Percentiles rank a stretch among this genome's conserved stretches.
phyloP scores from a whole-genome alignment of 2,888 invertebrate genomes.

The Diplolepis rosae region DNA sequence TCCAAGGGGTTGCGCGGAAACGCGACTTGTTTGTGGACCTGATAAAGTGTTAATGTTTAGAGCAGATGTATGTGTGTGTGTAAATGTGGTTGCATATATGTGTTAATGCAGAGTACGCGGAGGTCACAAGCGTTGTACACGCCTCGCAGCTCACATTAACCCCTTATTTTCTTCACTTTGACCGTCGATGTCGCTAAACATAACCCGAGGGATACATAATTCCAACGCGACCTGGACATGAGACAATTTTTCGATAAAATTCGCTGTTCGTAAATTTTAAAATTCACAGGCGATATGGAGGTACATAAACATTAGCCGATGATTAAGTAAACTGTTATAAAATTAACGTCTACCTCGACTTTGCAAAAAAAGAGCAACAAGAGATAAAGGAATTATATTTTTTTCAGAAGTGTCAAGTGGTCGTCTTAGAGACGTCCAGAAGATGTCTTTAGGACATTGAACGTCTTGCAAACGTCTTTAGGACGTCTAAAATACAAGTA shows the following conservation, averaged over 20 bases:
- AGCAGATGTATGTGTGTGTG: neutral
- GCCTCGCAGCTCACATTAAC: slow-evolving; percentile 48
- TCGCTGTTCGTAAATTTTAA: slow-evolving; percentile 13
- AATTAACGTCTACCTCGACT: neutral
- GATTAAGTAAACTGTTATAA: neutral
- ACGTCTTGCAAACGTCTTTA: too few relatives aligned
- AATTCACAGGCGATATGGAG: neutral
- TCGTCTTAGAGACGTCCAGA: too few relatives aligned
- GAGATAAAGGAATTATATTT: neutral
- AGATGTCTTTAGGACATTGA: too few relatives aligned
- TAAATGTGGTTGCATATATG: neutral
- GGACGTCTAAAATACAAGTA: too few relatives aligned
- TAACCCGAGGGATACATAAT: slow-evolving; percentile 46
- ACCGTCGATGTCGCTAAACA: slow-evolving; percentile 63
- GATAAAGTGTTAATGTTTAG: slow-evolving; percentile 1
- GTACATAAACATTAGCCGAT: neutral
- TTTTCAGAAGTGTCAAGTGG: neutral
- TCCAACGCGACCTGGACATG: slow-evolving; percentile 30
- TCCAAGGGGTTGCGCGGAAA: slow-evolving; percentile 2
- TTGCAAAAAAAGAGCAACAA: neutral
- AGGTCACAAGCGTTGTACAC: slow-evolving; percentile 13
- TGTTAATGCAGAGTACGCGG: neutral
- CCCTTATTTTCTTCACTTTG: slow-evolving; percentile 64
- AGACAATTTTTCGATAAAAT: slow-evolving; percentile 11
- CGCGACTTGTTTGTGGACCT: neutral